Conservation (phyloP, 2,888 invertebrate genomes). For the Sepioteuthis lessoniana region DNA sequence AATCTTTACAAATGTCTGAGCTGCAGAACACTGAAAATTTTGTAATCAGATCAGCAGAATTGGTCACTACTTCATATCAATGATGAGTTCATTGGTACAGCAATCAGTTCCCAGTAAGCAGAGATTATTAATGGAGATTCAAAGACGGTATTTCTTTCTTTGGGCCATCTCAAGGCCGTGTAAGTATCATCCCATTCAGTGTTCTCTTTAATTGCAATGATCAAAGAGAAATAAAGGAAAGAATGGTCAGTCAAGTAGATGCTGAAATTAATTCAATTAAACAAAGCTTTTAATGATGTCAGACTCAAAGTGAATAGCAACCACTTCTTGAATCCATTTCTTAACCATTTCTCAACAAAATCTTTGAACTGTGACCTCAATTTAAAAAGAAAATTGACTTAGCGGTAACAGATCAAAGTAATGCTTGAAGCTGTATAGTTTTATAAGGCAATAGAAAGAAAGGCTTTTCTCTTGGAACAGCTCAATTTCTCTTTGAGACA, state of each 20-base stretch:
- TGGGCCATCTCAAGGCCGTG: not conserved
- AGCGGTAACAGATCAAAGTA: not conserved
- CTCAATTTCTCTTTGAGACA: not conserved
- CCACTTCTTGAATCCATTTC: not conserved
- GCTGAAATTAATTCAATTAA: not conserved
- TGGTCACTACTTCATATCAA: no score
- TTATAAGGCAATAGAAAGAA: not conserved
- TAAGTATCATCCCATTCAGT: not conserved
- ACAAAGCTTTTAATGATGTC: not conserved
- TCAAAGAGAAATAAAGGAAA: not conserved
- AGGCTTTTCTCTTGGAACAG: not conserved
- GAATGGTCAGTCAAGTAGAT: not conserved
- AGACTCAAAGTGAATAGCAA: no score
- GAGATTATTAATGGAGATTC: no score
- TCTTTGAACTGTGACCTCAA: not conserved
- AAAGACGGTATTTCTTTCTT: not conserved
- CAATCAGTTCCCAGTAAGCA: no score
- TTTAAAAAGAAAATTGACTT: not conserved
- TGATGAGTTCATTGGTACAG: no score
- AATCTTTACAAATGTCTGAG: no score
- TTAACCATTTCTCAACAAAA: not conserved
- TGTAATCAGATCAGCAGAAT: no score
- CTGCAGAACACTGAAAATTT: no score
- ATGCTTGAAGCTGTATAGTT: not conserved
- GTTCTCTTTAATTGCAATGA: not conserved